Evolutionary conservation across 2,797 vertebrate species (phyloP).

Genomic region (Helarctos malayanus): DNA sequence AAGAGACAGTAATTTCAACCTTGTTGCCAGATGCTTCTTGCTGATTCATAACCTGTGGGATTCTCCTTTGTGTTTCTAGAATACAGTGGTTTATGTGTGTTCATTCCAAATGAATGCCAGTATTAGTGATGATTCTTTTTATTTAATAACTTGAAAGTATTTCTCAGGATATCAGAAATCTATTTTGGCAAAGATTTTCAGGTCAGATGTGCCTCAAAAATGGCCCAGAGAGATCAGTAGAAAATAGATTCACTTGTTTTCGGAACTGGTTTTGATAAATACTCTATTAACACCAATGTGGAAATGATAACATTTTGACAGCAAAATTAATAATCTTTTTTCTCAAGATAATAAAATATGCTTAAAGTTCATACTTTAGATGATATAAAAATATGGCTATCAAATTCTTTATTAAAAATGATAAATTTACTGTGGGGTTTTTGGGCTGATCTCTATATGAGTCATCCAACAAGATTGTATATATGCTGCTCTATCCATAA

Average conservation of each 20-base stretch:
- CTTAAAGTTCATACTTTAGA: neutral
- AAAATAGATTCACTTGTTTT: neutral
- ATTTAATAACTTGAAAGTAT: neutral
- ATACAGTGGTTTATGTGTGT: neutral
- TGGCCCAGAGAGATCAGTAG: neutral
- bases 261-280: neutral
- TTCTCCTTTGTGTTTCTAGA: neutral
- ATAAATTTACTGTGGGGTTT: neutral
- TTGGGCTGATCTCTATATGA: neutral
- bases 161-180: constrained; percentile 1
- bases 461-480: neutral
- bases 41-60: neutral
- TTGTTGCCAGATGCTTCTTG: neutral
- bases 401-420: neutral
- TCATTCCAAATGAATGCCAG: neutral
- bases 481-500: neutral
- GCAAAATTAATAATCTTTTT: neutral
- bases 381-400: neutral
- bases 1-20: neutral
- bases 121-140: neutral
- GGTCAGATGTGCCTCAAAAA: neutral
- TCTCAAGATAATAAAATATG: neutral
- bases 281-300: neutral
- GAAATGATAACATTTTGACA: neutral
- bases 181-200: constrained; percentile 25